These are phyloP conservation scores for Basileuterus tristriatus DNA, from an alignment of 2,797 vertebrate genomes.

Conservation along the genomic window DNA sequence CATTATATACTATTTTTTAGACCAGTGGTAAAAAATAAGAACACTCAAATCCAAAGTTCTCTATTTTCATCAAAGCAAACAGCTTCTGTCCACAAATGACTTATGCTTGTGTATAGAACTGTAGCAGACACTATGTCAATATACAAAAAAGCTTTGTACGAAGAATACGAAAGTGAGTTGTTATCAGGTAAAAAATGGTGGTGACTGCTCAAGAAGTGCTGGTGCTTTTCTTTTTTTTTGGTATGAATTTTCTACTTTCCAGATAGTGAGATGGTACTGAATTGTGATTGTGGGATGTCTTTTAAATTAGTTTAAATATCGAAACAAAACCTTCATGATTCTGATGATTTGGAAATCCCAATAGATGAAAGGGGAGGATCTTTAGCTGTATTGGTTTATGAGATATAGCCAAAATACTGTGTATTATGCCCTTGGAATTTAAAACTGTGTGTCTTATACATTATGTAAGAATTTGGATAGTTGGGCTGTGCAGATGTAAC, in stretches of 20 bases:
- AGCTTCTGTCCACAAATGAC: background rate
- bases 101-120: background rate
- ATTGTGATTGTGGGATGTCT: background rate
- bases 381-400: background rate
- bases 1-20: background rate
- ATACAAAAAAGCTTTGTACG: background rate
- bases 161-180: background rate
- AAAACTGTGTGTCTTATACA: background rate
- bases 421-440: background rate
- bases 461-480: background rate
- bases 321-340: fast-evolving
- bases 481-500: background rate
- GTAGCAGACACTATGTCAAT: background rate
- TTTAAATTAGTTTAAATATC: background rate
- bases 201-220: background rate
- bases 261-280: background rate
- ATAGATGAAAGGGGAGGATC: background rate
- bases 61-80: background rate
- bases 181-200: background rate
- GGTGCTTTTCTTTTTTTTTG: background rate
- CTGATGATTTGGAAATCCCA: background rate
- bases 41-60: background rate
- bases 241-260: background rate
- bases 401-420: background rate
- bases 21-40: background rate